A percentile compares a stretch with the other conserved stretches of the same genome.
Evolutionary conservation across 1,140 invertebrate species (phyloP).

Genomic region (Drosophila lacertosa): DNA sequence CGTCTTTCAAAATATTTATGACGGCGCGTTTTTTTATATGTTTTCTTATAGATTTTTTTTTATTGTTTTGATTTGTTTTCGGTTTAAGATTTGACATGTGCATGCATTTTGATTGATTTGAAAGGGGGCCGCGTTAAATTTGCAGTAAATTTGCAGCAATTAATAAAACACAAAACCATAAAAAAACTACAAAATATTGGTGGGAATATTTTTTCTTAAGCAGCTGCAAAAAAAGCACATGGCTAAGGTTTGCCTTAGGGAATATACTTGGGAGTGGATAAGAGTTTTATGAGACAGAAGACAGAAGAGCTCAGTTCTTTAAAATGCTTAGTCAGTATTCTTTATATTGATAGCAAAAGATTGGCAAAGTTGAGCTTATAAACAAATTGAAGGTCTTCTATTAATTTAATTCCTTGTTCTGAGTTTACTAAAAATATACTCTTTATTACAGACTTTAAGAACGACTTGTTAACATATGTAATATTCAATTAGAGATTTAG

Average conservation of each 20-base stretch:
- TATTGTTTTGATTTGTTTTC: slow-evolving; percentile 58
- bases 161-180: slow-evolving; percentile 60
- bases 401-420: too few species aligned
- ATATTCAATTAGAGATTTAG: too few species aligned
- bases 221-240: slow-evolving; percentile 23
- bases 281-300: neutral
- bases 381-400: too few species aligned
- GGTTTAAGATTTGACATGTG: slow-evolving; percentile 48
- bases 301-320: neutral
- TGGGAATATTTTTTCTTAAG: slow-evolving; percentile 44
- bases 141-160: slow-evolving; percentile 65
- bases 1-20: slow-evolving; percentile 76
- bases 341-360: too few species aligned
- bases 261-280: neutral
- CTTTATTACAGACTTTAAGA: too few species aligned
- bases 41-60: slow-evolving; percentile 47
- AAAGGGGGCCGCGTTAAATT: slow-evolving; percentile 44
- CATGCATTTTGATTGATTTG: slow-evolving; percentile 64
- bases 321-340: neutral
- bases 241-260: neutral
- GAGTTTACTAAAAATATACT: too few species aligned
- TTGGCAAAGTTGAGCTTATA: too few species aligned
- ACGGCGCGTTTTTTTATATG: slow-evolving; percentile 49
- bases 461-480: too few species aligned
- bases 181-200: slow-evolving; percentile 25